A percentile compares a stretch with the other conserved stretches of the same genome.
These are phyloP conservation scores for Ancistrus triradiatus DNA, from an alignment of 2,113 vertebrate genomes.

Conservation along the genomic window DNA sequence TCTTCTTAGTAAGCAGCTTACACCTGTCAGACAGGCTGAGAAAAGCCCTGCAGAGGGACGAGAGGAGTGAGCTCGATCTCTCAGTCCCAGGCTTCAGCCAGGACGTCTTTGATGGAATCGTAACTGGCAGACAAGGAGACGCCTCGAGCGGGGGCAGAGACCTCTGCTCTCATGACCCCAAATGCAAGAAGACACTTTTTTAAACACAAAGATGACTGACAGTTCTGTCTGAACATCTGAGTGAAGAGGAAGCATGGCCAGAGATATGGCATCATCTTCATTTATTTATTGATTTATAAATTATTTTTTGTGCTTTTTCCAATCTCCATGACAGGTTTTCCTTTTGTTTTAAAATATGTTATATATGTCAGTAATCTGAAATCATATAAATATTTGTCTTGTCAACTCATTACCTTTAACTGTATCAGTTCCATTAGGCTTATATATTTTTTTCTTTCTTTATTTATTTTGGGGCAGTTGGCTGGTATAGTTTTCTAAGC, in stretches of 20 bases:
- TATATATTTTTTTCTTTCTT: no score
- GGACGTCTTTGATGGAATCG: conserved; percentile 46
- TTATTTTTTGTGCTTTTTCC: neutral
- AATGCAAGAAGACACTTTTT: conserved; percentile 73
- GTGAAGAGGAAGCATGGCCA: conserved; percentile 6
- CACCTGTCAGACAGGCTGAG: conserved; percentile 39
- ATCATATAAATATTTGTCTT: no score
- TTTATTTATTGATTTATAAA: conserved; percentile 13
- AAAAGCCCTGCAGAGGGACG: conserved; percentile 34
- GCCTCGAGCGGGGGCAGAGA: conserved; percentile 48
- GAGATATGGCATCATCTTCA: no score
- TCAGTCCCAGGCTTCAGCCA: conserved; percentile 27
- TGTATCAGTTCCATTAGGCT: no score
- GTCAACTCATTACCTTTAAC: no score
- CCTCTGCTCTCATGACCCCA: conserved; percentile 69
- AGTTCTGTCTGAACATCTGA: conserved; percentile 10
- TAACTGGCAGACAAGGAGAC: conserved; percentile 46
- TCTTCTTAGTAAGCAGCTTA: conserved; percentile 27
- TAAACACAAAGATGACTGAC: conserved; percentile 62
- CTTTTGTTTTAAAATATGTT: no score
- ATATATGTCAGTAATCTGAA: no score
- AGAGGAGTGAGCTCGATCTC: conserved; percentile 16
- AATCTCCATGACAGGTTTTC: no score
- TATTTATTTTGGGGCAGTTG: no score
- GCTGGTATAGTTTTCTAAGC: no score